Percentiles rank a stretch among this genome's conserved stretches.
These are phyloP conservation scores for Drosophila nr. perissopoda DNA, from an alignment of 2,888 invertebrate genomes.

Conservation along the genomic window DNA sequence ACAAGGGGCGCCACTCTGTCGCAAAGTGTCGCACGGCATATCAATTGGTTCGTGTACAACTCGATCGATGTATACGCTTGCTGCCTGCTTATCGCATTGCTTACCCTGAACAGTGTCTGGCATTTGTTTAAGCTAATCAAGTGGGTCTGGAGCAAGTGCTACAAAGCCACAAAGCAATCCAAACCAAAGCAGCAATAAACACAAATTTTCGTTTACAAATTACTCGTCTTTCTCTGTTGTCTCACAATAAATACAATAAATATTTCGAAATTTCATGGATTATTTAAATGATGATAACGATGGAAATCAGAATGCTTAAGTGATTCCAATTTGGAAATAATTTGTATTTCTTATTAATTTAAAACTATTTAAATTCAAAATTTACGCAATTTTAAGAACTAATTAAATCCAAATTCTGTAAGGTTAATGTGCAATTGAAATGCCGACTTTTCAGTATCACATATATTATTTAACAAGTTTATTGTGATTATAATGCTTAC, in stretches of 20 bases:
- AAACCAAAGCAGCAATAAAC: constrained; percentile 60
- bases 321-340: neutral
- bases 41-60: constrained; percentile 85
- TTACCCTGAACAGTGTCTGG: constrained; percentile 24
- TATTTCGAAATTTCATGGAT: neutral
- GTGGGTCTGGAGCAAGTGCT: constrained; percentile 3
- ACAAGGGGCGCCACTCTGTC: constrained; percentile 86
- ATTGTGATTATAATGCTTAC: neutral
- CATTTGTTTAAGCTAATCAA: constrained; percentile 27
- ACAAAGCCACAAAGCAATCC: neutral
- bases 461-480: neutral
- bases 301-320: neutral
- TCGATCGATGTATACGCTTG: constrained; percentile 85
- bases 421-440: neutral
- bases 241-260: neutral
- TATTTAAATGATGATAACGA: neutral
- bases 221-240: neutral
- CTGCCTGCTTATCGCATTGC: constrained; percentile 27
- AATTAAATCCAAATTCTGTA: neutral
- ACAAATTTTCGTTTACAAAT: neutral
- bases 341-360: neutral
- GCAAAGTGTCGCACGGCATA: constrained; percentile 83
- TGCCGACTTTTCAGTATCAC: neutral
- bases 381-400: rapidly evolving
- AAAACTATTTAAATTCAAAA: neutral